Base-by-base conservation (phyloP, 2,888 invertebrate species). In the Adelognathus sp. region DNA sequence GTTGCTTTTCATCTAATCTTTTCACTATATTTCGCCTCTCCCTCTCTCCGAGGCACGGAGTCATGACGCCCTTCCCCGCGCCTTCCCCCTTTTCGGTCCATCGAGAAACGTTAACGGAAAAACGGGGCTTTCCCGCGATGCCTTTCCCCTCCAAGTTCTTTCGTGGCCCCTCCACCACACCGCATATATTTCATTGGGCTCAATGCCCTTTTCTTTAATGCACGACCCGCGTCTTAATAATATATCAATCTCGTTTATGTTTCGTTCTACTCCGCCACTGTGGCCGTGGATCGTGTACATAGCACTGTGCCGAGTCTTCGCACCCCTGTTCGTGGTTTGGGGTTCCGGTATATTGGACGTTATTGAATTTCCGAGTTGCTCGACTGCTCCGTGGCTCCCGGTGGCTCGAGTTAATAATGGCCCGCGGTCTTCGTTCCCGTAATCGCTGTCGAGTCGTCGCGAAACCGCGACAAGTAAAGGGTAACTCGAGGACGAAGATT, bases 161-260 rank as follows among this genome's bases (percentile, higher is more conserved):
- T 75, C 81, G 72, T n/a, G 79, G 78, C 81, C 60, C 82, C 79
- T 77, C 82, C 81, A 81, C 77, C 76, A 72, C 79, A 82, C 75
- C 79, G 78, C 83, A 81, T 85, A 87, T 89, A 89, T 89, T 88
- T 89, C 86, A 88, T 86, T 82, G 84, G 58, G 61, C 73, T 61
- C 81, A 76, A 81, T 78, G 84, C 87, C 87, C 87, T 50, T 50
- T 50, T 87, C 86, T 89, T 88, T 88, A 89, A 90, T 88, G 86
- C 85, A 84, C 80, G 84, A 36, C 56, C 52, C 61, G 21, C 56
- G 81, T 83, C 86, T 89, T 88, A 90, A 89, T 90, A 90, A 90
- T 89, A 88, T 86, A 90, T 90, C 88, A 89, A 90, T 90, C 89
- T 85, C 83, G 84, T 86, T 88, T 87, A 87, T 83, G 82, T 79